Base-by-base conservation (phyloP, 2,888 invertebrate species). In the Oscheius myriophilus region DNA sequence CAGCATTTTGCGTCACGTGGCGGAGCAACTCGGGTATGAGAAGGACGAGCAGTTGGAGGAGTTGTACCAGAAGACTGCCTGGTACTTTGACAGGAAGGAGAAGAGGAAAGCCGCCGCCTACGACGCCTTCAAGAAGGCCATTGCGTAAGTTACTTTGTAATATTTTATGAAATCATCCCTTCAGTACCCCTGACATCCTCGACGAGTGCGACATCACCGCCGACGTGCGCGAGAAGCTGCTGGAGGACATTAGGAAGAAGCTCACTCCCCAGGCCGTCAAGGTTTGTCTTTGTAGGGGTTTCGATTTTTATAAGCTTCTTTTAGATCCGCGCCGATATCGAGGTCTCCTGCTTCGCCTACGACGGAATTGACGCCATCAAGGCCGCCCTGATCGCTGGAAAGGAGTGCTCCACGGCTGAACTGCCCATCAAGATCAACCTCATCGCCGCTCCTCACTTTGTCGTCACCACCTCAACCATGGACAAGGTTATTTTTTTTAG, bases 281-380 rank as follows among this genome's bases (percentile, higher is more conserved):
- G 59, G 65, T 73, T 39, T 14, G 46, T 25, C 1, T 43, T 12
- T 54, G 59, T 39, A 6, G 11, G 3, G 11, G 21, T 6, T 6
- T 11, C 3, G 11, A 6, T 3, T 11, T 46, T 54, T 63, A 23
- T 6, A 53, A 18, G 46, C 2, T 7, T n/a, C 18, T 49, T 42
- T 26, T 2, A 95, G 90, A 94, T 95, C 75, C 90, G 95, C 78
- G 93, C 95, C 16, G 90, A 90, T 84, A 92, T 96, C 82, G 85
- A 86, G 69, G 94, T 95, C 78, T 93, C 94, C 0, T 95, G 95
- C 88, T 96, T 94, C 84, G 93, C 94, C 1, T 98, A 97, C 86
- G 97, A 98, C 87, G 98, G 98, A 53, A 96, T 98, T 78, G 97
- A 98, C 89, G 98, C 98, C 3, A 96, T 98, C 0, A 95, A 98